Conservation (phyloP, 2,797 vertebrate species). For the Eospalax fontanierii region DNA sequence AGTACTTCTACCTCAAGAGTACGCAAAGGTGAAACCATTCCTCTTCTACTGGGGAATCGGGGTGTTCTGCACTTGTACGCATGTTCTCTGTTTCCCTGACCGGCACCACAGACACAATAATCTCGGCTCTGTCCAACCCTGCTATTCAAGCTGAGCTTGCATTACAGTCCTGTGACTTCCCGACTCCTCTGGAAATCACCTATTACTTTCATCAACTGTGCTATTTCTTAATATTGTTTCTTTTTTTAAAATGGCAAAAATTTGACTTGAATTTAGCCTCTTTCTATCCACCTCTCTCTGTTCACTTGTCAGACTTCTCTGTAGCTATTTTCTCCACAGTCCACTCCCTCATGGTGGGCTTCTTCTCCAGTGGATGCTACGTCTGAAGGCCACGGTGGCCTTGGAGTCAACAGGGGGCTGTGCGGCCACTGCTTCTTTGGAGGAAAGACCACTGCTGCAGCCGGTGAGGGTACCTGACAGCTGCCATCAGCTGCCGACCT, state of each 20-base stretch:
- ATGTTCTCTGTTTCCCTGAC: background rate
- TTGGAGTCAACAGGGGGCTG: background rate
- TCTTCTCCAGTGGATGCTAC: background rate
- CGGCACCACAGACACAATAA: background rate
- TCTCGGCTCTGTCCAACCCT: background rate
- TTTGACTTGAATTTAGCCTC: background rate
- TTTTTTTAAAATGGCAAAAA: background rate
- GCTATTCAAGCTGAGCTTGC: background rate
- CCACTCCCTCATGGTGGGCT: background rate
- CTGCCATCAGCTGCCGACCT: no score
- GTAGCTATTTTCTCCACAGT: background rate
- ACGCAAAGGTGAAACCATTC: background rate
- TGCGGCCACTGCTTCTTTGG: background rate
- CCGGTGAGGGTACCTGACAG: background rate
- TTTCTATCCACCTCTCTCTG: background rate
- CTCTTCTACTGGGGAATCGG: background rate
- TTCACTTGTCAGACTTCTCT: background rate
- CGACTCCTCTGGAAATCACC: background rate
- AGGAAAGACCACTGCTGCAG: background rate
- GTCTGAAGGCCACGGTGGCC: background rate
- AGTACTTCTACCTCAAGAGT: background rate
- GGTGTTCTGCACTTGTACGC: no score
- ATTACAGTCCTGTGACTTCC: background rate
- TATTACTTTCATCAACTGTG: background rate
- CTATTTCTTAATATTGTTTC: background rate